Evolutionary conservation across 2,113 vertebrate species (phyloP).

Genomic region (Podarcis cretensis): DNA sequence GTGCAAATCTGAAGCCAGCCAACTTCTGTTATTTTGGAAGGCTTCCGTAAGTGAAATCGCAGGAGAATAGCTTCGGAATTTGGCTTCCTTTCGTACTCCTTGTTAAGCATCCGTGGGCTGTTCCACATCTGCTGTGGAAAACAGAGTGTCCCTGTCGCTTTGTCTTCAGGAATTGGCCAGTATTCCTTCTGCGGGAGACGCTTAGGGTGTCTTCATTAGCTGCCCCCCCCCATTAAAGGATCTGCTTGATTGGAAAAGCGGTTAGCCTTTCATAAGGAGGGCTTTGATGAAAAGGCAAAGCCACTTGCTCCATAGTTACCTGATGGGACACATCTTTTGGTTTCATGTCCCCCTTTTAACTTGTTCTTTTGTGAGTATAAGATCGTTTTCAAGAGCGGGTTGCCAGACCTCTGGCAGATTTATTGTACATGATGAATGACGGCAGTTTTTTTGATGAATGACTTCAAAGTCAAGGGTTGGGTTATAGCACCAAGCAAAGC

Average conservation of each 20-base stretch:
- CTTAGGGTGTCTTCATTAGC: constrained; percentile 44
- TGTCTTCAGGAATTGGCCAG: constrained; percentile 12
- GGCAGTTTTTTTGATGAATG: constrained; percentile 71
- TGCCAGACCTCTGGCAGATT: constrained; percentile 62
- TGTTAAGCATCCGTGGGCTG: neutral
- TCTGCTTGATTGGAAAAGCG: constrained; percentile 30
- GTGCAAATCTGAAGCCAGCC: neutral
- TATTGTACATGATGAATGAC: constrained; percentile 63
- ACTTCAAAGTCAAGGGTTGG: constrained; percentile 71
- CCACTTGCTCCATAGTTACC: constrained; percentile 54
- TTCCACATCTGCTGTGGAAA: neutral
- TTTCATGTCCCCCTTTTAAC: constrained; percentile 57
- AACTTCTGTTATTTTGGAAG: neutral
- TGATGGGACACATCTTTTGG: constrained; percentile 59
- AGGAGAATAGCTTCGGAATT: neutral
- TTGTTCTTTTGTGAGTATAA: constrained; percentile 63
- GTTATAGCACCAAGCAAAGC: constrained; percentile 70
- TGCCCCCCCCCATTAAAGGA: constrained; percentile 59
- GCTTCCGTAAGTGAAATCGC: neutral
- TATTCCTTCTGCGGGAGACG: constrained; percentile 1
- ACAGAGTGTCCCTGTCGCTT: constrained; percentile 3
- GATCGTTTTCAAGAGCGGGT: constrained; percentile 60
- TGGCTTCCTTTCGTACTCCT: neutral
- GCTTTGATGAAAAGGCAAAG: constrained; percentile 56
- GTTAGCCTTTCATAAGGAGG: constrained; percentile 58